Evolutionary conservation across 2,797 vertebrate species (phyloP).

Genomic region (Coregonus ussuriensis): DNA sequence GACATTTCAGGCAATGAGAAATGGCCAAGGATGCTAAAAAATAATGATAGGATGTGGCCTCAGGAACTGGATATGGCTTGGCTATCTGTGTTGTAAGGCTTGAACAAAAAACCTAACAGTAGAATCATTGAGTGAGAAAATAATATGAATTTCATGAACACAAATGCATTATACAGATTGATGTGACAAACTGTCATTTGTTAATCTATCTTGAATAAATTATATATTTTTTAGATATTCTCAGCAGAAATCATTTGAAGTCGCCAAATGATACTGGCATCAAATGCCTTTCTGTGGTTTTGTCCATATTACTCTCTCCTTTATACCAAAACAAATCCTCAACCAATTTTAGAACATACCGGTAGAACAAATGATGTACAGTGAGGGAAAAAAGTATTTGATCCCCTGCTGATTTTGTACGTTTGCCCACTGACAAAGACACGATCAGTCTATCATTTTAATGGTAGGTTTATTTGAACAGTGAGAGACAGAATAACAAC

Average conservation of each 20-base stretch:
- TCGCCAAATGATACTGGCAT: background rate
- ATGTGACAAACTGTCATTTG: background rate
- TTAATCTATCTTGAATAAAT: background rate
- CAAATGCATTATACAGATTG: background rate
- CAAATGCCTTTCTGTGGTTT: background rate
- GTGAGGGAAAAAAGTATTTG: too few species aligned
- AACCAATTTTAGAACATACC: background rate
- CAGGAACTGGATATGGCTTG: background rate
- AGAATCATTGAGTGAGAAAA: background rate
- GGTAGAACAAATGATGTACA: background rate
- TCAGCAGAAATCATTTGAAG: background rate
- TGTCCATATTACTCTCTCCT: constrained; percentile 2
- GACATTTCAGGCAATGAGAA: background rate
- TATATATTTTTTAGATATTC: background rate
- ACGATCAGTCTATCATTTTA: too few species aligned
- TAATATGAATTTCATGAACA: background rate
- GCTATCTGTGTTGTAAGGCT: background rate
- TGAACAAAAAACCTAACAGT: background rate
- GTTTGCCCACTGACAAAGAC: too few species aligned
- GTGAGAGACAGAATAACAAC: too few species aligned
- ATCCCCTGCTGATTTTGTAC: too few species aligned
- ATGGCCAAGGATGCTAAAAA: background rate
- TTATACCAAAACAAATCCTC: background rate
- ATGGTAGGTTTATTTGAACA: too few species aligned
- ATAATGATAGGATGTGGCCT: background rate